Evolutionary conservation across 2,888 invertebrate species (phyloP).

Genomic region (Rhopalosiphum nymphaeae): DNA sequence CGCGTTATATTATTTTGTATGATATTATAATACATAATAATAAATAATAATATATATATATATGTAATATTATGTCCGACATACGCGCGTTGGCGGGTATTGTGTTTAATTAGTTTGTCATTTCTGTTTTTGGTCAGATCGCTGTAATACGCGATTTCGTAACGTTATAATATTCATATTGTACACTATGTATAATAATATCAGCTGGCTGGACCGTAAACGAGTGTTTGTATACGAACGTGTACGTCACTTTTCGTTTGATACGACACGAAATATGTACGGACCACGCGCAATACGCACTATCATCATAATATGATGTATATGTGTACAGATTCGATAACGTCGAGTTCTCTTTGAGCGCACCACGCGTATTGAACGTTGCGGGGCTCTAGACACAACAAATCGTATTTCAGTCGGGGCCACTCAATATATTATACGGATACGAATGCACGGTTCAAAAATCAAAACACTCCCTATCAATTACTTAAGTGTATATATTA

Average conservation of each 20-base stretch:
- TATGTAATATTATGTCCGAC: not conserved
- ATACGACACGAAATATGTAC: not conserved
- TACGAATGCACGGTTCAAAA: constrained; percentile 46
- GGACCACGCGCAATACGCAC: not conserved
- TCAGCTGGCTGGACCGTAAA: not conserved
- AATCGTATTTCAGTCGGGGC: not conserved
- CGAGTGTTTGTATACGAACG: not conserved
- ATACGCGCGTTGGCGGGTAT: not conserved
- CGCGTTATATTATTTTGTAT: not conserved
- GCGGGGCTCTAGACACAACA: not conserved
- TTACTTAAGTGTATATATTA: constrained; percentile 36
- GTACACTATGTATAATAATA: not conserved
- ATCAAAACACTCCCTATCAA: constrained; percentile 54
- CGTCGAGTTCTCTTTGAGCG: not conserved
- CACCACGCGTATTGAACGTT: not conserved
- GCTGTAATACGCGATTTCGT: not conserved
- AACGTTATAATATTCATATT: not conserved
- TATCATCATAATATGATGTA: not conserved
- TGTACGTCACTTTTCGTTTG: constrained; percentile 12
- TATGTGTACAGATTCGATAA: not conserved
- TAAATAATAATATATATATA: not conserved
- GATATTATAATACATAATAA: not conserved
- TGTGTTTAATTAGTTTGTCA: constrained; percentile 4
- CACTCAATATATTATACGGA: not conserved
- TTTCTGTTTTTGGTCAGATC: not conserved